Conservation (phyloP, 2,888 invertebrate species). For the Drosophila koepferae region DNA sequence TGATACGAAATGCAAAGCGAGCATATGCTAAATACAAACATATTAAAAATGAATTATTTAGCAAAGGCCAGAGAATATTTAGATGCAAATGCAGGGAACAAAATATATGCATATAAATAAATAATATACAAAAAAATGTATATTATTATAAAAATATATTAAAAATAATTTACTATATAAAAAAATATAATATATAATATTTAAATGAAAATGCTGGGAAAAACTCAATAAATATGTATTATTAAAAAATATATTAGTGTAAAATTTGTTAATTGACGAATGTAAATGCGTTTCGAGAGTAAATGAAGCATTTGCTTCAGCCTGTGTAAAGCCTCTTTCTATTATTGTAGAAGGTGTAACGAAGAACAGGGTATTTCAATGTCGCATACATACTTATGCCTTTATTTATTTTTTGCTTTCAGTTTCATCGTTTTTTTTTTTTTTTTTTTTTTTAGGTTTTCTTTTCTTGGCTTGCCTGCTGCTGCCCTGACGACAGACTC, state of each 20-base stretch:
- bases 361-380: slow-evolving; percentile 4
- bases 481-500: slow-evolving; percentile 17
- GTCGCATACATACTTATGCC: background rate
- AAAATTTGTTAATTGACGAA: too few relatives aligned
- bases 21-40: background rate
- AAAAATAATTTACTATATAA: too few relatives aligned
- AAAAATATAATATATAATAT: too few relatives aligned
- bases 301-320: too few relatives aligned
- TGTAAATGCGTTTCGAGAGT: too few relatives aligned
- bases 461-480: slow-evolving; percentile 8
- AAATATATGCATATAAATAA: too few relatives aligned
- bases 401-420: background rate
- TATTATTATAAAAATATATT: too few relatives aligned
- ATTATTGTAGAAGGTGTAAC: too few relatives aligned
- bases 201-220: background rate
- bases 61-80: background rate
- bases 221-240: background rate
- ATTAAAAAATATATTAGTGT: background rate
- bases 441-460: slow-evolving; percentile 22
- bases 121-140: too few relatives aligned
- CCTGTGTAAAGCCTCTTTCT: too few relatives aligned
- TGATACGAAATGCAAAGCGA: background rate
- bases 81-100: background rate
- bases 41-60: background rate
- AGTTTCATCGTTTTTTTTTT: slow-evolving; percentile 9